Percentiles rank a stretch among this genome's conserved stretches.
phyloP scores from a whole-genome alignment of 1,140 invertebrate species.

The Atta texana region DNA sequence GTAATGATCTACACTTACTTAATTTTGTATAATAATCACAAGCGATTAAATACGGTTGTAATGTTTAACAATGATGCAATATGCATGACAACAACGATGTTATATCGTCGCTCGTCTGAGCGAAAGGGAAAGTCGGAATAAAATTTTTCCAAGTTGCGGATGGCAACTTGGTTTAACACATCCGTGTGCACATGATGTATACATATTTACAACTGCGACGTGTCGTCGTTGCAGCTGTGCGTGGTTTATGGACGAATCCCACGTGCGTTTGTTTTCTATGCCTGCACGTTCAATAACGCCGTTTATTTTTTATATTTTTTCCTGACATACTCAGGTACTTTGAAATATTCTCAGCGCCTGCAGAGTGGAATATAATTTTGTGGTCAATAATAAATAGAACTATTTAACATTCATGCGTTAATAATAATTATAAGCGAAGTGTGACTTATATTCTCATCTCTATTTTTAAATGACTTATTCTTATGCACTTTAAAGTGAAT shows the following conservation, averaged over 20 bases:
- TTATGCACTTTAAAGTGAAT: background rate
- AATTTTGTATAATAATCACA: background rate
- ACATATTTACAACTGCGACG: slow-evolving; percentile 20
- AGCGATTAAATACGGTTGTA: background rate
- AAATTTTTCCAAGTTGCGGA: slow-evolving; percentile 43
- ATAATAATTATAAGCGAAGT: background rate
- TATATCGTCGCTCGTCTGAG: slow-evolving; percentile 5
- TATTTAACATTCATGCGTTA: background rate
- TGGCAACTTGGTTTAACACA: slow-evolving; percentile 21
- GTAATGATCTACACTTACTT: background rate
- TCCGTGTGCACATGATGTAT: background rate
- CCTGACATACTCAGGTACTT: background rate
- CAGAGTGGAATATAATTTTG: background rate
- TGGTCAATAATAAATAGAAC: slow-evolving; percentile 8
- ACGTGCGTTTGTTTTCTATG: slow-evolving; percentile 49
- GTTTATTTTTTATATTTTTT: slow-evolving; percentile 1
- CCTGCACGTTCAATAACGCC: background rate
- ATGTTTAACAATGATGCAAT: slow-evolving; percentile 18
- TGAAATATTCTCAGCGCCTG: background rate
- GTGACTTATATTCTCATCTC: background rate
- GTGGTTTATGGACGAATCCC: slow-evolving; percentile 18
- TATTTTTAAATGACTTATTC: background rate
- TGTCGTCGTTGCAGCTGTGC: slow-evolving; percentile 29
- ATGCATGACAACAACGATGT: slow-evolving; percentile 20
- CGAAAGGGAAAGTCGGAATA: slow-evolving; percentile 43